These are phyloP conservation scores for Spodoptera exigua DNA, from an alignment of 2,888 invertebrate species.

Conservation along the genomic window DNA sequence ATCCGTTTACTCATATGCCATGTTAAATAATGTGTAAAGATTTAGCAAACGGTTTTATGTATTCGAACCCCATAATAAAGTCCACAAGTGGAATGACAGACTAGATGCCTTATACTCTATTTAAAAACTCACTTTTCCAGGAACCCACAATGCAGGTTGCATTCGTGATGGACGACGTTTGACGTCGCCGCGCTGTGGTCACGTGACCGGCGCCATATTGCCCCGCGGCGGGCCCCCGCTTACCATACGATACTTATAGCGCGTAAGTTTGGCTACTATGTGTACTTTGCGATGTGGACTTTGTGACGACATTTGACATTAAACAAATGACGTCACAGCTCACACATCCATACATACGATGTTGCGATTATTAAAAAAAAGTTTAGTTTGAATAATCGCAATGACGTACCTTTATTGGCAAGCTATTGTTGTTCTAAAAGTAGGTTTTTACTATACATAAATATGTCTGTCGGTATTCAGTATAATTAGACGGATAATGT, in stretches of 20 bases:
- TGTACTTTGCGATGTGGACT: conserved; percentile 42
- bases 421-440: conserved; percentile 75
- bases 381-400: conserved; percentile 6
- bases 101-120: too few species aligned
- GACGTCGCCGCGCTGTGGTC: conserved; percentile 70
- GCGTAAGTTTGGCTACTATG: conserved; percentile 66
- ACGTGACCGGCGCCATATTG: conserved; percentile 56
- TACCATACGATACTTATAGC: conserved; percentile 53
- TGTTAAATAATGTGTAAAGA: too few species aligned
- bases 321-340: conserved; percentile 18
- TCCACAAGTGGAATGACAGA: too few species aligned
- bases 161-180: conserved; percentile 88
- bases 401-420: conserved; percentile 52
- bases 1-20: too few species aligned
- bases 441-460: conserved; percentile 66
- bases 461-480: conserved; percentile 54
- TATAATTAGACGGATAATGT: conserved; percentile 39
- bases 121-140: conserved; percentile 57
- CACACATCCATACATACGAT: conserved; percentile 14
- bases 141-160: conserved; percentile 88
- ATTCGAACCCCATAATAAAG: too few species aligned
- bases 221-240: conserved; percentile 31
- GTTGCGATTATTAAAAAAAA: conserved; percentile 27
- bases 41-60: too few species aligned
- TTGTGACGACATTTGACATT: conserved; percentile 23